A percentile compares a stretch with the other conserved stretches of the same genome.
phyloP scores from a whole-genome alignment of 2,113 vertebrate species.

The Cavia porcellus region DNA sequence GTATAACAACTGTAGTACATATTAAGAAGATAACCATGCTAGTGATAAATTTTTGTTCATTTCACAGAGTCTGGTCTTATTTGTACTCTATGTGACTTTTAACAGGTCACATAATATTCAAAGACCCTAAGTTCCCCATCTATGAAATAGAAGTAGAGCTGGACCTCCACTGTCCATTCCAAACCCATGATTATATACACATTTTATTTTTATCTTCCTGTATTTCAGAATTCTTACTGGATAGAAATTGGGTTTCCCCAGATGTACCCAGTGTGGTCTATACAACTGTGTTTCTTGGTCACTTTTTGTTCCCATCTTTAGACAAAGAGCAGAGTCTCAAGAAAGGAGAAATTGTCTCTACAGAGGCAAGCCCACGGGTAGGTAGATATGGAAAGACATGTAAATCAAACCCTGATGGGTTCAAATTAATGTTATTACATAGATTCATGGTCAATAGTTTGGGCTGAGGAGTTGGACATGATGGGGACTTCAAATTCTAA shows the following conservation, averaged over 20 bases:
- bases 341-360: not conserved
- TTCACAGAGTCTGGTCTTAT: not conserved
- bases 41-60: not conserved
- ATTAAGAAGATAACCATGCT: not conserved
- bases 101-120: not conserved
- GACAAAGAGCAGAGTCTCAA: not conserved
- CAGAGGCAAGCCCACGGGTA: not conserved
- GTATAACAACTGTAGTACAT: not conserved
- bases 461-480: not conserved
- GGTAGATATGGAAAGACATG: not conserved
- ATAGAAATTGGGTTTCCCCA: not conserved
- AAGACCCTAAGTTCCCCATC: not conserved
- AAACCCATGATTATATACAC: not conserved
- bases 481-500: not conserved
- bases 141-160: not conserved
- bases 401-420: not conserved
- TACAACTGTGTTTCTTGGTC: not conserved
- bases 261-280: not conserved
- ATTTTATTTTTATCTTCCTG: not conserved
- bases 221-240: not conserved
- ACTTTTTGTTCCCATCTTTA: not conserved
- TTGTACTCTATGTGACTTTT: not conserved
- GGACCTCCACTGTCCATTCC: not conserved
- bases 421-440: not conserved
- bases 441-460: not conserved